A percentile compares a stretch with the other conserved stretches of the same genome.
These are phyloP conservation scores for Plotosus lineatus DNA, from an alignment of 2,113 vertebrate species.

Conservation along the genomic window DNA sequence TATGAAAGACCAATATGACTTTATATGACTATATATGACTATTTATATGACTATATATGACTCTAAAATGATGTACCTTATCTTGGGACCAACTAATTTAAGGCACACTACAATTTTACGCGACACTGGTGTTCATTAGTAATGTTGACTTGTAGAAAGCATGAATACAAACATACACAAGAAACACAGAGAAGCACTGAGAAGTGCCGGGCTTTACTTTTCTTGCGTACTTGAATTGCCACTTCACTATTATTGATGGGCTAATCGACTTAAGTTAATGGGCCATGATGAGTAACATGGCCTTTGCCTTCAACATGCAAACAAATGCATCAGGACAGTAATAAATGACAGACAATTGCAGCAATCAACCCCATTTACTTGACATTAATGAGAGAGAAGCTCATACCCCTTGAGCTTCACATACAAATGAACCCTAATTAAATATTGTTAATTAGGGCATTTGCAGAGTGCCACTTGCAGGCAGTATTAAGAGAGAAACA, in stretches of 20 bases:
- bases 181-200: not conserved
- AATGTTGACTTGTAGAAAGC: not conserved
- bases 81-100: not conserved
- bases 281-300: constrained; percentile 28
- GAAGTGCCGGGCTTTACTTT: not conserved
- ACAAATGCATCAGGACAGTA: constrained; percentile 33
- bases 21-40: not conserved
- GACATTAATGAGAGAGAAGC: constrained; percentile 42
- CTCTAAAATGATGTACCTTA: not conserved
- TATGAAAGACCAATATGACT: not conserved
- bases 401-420: constrained; percentile 26
- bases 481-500: constrained; percentile 12
- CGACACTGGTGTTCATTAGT: not conserved
- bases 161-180: not conserved
- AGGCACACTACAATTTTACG: not conserved
- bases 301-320: constrained; percentile 13
- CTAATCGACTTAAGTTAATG: constrained; percentile 44
- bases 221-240: constrained; percentile 7
- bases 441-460: constrained; percentile 36
- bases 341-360: constrained; percentile 16
- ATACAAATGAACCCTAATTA: constrained; percentile 46
- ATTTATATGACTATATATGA: not conserved
- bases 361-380: constrained; percentile 22
- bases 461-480: constrained; percentile 12
- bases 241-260: constrained; percentile 32